Base-by-base conservation (phyloP, 2,888 invertebrate species). In the Drosophila macrothrix region DNA sequence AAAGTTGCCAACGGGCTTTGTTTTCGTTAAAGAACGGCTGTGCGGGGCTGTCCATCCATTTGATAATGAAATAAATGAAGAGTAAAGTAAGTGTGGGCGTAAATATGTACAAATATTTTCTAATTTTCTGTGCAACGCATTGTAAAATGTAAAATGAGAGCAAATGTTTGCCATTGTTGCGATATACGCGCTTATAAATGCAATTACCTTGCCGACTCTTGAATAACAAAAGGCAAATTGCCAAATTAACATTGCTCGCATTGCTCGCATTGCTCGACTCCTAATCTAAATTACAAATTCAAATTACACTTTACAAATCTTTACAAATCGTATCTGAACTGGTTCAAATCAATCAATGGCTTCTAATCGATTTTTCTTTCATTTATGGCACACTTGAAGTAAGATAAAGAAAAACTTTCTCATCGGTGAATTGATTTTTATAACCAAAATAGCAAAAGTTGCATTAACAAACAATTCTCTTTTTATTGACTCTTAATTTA, bases 1-100 rank as follows among this genome's bases (percentile, higher is more conserved):
- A 79, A 84, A 88, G 70, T 82, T 81, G 84, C 84, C 89, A 56
- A 60, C 55, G 79, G 76, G 55, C 76, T 72, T 76, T 74, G 83
- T 88, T 69, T 71, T 25, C 58, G 41, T 19, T 12, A 29, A 29
- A 19, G 33, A 37, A 39, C 54, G 63, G 35, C 49, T 33, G 19
- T n/a, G 9, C 9, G 19, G 37, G n/a, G 35, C 19, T 39, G n/a
- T 54, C 60, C 39, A 46, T 43, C 71, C 69, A 62, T 66, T 84
- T 84, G 82, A 82, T 89, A 89, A 84, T 89, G 84, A 89, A 87
- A 78, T 89, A 87, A 87, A 89, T 84, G 84, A 83, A 84, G 79
- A 86, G 76, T 53, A 64, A 76, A 73, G 66, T 82, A 55, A 72
- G 71, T 65, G 54, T 52, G 76, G 66, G 68, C 68, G 55, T 64